A percentile compares a stretch with the other conserved stretches of the same genome.
Evolutionary conservation across 2,113 vertebrate genomes (phyloP).

Genomic region (Passer domesticus): DNA sequence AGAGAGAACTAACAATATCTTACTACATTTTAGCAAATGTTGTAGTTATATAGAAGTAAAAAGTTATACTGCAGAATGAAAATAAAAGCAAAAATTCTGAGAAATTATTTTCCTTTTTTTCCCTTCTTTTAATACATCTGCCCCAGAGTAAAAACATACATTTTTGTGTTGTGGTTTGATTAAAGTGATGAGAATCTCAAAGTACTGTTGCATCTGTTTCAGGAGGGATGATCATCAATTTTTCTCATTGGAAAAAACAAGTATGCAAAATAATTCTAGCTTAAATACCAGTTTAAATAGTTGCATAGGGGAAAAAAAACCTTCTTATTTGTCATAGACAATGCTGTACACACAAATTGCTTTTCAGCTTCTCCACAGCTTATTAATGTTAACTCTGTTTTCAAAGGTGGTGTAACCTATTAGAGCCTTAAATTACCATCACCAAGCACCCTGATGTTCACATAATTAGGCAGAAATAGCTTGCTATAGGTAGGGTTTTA

Average conservation of each 20-base stretch:
- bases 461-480: background rate
- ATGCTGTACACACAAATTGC: background rate
- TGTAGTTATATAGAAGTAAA: background rate
- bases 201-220: background rate
- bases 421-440: background rate
- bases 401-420: background rate
- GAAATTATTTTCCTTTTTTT: background rate
- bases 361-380: background rate
- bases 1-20: background rate
- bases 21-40: background rate
- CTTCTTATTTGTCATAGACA: background rate
- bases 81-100: background rate
- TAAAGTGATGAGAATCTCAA: background rate
- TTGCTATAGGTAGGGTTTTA: background rate
- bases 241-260: background rate
- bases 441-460: background rate
- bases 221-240: background rate
- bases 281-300: background rate
- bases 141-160: background rate
- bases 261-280: background rate
- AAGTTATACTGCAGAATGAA: background rate
- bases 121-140: background rate
- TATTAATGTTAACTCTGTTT: background rate
- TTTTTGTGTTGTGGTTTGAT: background rate
- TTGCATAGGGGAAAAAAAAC: fast-evolving